These are phyloP conservation scores for Styela clava DNA, from an alignment of 23 tunicate genomes.

Conservation along the genomic window DNA sequence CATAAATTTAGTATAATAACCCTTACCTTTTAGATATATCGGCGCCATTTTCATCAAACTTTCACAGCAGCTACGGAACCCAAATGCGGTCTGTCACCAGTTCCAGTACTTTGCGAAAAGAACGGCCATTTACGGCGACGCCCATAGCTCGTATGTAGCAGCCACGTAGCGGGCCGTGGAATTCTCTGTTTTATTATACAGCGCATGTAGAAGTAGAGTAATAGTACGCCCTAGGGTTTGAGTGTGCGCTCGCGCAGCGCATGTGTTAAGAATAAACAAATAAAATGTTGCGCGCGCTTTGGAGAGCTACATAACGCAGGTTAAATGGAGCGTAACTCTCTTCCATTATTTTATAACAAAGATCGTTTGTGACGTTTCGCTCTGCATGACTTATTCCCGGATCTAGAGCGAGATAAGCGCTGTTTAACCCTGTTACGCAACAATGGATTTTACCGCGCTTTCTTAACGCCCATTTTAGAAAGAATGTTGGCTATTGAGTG, in stretches of 20 bases:
- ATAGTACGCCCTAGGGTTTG: conserved; percentile 9
- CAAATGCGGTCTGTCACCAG: neutral
- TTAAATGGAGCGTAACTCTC: conserved; percentile 33
- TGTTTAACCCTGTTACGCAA: neutral
- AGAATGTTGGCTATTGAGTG: no score
- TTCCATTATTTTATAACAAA: conserved; percentile 1
- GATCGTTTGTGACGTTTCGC: conserved; percentile 12
- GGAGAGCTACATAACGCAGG: conserved; percentile 18
- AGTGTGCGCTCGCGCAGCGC: conserved; percentile 18
- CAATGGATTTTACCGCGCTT: neutral
- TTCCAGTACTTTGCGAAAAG: neutral
- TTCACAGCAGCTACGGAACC: no score
- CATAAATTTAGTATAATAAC: no score
- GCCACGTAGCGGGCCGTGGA: conserved; percentile 8
- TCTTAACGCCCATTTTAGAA: neutral
- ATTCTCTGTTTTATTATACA: neutral
- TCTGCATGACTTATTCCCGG: conserved; percentile 2
- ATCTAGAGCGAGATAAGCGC: neutral
- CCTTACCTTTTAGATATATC: no score
- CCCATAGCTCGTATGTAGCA: conserved; percentile 1
- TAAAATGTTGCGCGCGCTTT: neutral
- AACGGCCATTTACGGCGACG: neutral
- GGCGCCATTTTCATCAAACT: no score
- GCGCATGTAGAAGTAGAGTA: neutral
- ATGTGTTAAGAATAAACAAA: neutral